Evolutionary conservation across 1,140 invertebrate genomes (phyloP).

Genomic region (Mycetomoellerius zeteki): DNA sequence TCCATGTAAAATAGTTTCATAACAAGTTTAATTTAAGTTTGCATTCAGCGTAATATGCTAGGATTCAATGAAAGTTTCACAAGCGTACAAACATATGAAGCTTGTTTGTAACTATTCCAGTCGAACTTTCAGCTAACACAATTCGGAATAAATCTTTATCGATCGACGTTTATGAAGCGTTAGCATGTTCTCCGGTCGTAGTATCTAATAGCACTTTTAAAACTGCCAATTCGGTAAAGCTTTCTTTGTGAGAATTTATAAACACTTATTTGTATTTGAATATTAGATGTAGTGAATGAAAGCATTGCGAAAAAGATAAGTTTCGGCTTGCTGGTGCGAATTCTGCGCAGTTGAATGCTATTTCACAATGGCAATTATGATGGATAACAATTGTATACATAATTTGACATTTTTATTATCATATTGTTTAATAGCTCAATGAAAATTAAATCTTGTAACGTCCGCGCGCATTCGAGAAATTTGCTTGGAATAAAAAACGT

Average conservation of each 20-base stretch:
- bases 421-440: neutral
- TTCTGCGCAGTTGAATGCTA: neutral
- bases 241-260: neutral
- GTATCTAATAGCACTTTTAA: neutral
- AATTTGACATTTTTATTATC: neutral
- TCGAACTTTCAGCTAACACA: neutral
- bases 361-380: neutral
- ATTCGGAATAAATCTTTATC: conserved; percentile 11
- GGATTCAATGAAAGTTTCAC: conserved; percentile 4
- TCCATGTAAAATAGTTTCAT: neutral
- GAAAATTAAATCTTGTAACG: neutral
- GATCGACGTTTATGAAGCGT: neutral
- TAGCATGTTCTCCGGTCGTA: neutral
- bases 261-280: neutral
- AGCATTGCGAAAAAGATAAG: neutral
- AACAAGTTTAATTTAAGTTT: conserved; percentile 26
- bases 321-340: neutral
- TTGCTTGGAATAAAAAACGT: neutral
- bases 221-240: neutral
- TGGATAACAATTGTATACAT: neutral
- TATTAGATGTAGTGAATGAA: neutral
- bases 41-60: neutral
- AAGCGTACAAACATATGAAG: neutral
- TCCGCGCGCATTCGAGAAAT: neutral
- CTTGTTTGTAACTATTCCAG: neutral